These are phyloP conservation scores for Platysteira castanea DNA, from an alignment of 2,113 vertebrate species.

Conservation along the genomic window DNA sequence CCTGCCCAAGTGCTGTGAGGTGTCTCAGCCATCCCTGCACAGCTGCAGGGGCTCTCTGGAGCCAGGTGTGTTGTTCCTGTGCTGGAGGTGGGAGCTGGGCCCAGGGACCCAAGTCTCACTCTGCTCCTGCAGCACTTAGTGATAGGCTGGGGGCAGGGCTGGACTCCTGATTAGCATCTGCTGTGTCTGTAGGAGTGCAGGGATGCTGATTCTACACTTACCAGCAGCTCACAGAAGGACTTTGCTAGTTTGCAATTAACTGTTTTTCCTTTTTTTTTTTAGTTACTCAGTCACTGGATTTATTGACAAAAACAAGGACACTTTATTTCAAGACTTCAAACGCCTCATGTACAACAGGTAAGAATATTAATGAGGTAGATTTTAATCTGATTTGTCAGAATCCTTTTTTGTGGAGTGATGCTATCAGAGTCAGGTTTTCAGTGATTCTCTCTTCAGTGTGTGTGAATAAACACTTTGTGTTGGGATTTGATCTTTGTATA, in stretches of 20 bases:
- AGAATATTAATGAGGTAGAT: neutral
- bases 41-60: neutral
- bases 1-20: neutral
- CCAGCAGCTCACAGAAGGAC: neutral
- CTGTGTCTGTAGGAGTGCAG: neutral
- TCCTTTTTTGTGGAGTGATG: neutral
- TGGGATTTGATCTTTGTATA: neutral
- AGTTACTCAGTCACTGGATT: conserved; percentile 95
- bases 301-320: conserved; percentile 99
- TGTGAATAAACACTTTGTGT: neutral
- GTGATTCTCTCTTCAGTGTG: neutral
- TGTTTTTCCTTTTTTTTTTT: neutral
- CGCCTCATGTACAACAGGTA: conserved; percentile 98
- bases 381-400: neutral
- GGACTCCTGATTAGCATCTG: neutral
- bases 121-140: neutral
- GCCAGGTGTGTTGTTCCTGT: neutral
- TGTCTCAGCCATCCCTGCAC: neutral
- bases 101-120: neutral
- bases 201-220: neutral
- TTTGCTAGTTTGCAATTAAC: neutral
- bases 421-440: neutral
- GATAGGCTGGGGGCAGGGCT: neutral
- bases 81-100: neutral
- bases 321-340: conserved; percentile 98